A percentile compares a stretch with the other conserved stretches of the same genome.
phyloP scores from a whole-genome alignment of 2,888 invertebrate genomes.

The Oscheius sp. region DNA sequence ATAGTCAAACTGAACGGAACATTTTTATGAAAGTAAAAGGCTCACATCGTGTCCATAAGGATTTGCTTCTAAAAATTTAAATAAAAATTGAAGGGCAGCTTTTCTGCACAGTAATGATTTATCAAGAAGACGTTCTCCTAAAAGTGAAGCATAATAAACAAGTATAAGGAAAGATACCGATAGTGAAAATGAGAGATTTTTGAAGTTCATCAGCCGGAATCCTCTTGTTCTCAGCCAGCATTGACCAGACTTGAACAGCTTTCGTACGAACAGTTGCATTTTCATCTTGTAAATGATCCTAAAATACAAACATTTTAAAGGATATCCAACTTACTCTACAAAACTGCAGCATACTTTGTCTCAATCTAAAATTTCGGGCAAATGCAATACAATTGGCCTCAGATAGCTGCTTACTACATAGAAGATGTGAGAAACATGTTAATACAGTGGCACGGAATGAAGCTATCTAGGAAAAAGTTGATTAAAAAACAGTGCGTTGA shows the following conservation, averaged over 20 bases:
- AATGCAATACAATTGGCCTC: constrained; percentile 28
- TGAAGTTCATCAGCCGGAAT: constrained; percentile 36
- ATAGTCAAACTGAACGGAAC: constrained; percentile 31
- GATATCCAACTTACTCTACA: constrained; percentile 22
- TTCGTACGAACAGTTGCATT: constrained; percentile 87
- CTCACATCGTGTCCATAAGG: constrained; percentile 75
- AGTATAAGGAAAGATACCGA: constrained; percentile 18
- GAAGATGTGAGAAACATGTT: constrained; percentile 26
- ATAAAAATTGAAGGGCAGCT: constrained; percentile 82
- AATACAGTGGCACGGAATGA: constrained; percentile 34
- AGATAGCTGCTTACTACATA: constrained; percentile 18
- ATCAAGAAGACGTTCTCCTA: constrained; percentile 38
- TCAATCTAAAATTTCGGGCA: constrained; percentile 19
- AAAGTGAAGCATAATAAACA: too few species aligned
- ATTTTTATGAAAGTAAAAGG: too few species aligned
- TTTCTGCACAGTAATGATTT: constrained; percentile 81
- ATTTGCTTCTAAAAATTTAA: constrained; percentile 82
- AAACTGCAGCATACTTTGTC: constrained; percentile 28
- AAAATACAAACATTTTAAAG: neutral
- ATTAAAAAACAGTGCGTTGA: neutral
- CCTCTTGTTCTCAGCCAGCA: constrained; percentile 31
- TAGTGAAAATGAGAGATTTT: constrained; percentile 34
- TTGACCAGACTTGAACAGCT: constrained; percentile 81
- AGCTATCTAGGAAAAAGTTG: constrained; percentile 19
- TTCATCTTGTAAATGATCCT: constrained; percentile 83